Evolutionary conservation across 2,113 vertebrate genomes (phyloP).

Genomic region (Arenaria interpres): DNA sequence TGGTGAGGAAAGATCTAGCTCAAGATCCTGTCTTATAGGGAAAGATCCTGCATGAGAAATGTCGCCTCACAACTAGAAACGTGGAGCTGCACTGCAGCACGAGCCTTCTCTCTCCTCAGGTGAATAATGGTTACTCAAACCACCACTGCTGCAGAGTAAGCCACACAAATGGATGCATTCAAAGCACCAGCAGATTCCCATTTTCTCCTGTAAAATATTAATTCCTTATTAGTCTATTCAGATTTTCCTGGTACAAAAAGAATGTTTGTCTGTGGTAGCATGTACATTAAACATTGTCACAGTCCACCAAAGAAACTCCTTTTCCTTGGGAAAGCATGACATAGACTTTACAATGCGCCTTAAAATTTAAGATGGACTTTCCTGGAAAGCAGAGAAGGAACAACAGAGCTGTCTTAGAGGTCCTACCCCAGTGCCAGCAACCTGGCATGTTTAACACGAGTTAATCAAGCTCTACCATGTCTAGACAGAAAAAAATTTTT

Average conservation of each 20-base stretch:
- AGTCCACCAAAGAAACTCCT: neutral
- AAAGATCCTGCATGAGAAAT: neutral
- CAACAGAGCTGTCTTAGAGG: neutral
- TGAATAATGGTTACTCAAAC: neutral
- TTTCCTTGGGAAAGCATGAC: neutral
- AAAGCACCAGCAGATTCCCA: neutral
- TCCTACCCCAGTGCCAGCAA: neutral
- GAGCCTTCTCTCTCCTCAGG: neutral
- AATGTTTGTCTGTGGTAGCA: neutral
- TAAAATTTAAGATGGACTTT: neutral
- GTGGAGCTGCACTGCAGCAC: neutral
- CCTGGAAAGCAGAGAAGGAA: neutral
- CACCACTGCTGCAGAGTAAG: neutral
- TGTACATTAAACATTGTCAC: neutral
- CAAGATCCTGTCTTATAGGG: neutral
- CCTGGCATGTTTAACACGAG: neutral
- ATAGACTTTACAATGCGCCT: neutral
- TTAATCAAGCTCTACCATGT: neutral
- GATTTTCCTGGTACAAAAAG: neutral
- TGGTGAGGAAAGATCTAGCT: neutral
- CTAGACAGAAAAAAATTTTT: neutral
- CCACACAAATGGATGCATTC: neutral
- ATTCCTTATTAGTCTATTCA: neutral
- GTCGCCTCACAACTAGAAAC: neutral
- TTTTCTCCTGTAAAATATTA: slow-evolving; percentile 26